phyloP scores from a whole-genome alignment of 2,113 vertebrate genomes.

The Mionectes macconnelli region DNA sequence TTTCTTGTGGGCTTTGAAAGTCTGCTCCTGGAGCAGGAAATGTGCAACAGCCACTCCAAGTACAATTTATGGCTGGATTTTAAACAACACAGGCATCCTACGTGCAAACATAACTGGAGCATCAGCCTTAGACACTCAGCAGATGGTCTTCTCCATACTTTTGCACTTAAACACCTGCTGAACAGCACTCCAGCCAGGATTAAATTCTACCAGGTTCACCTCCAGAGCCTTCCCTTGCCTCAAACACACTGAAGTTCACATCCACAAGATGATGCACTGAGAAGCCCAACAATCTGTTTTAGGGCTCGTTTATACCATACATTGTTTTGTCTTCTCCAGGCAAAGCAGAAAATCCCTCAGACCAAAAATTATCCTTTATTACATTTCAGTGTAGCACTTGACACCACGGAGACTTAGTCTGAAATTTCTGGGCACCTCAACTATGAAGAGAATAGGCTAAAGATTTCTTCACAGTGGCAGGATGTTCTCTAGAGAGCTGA shows the following conservation, averaged over 20 bases:
- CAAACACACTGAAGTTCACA: fast-evolving
- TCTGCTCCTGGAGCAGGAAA: constrained; percentile 17
- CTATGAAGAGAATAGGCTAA: neutral
- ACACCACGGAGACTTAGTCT: neutral
- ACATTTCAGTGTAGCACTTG: neutral
- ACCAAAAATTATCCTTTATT: neutral
- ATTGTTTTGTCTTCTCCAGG: neutral
- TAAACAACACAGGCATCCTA: neutral
- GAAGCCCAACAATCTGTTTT: neutral
- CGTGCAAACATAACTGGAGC: neutral
- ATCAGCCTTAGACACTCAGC: neutral
- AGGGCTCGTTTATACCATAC: neutral
- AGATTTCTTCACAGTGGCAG: neutral
- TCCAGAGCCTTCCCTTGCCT: neutral
- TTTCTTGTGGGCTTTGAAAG: constrained; percentile 39
- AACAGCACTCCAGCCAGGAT: neutral
- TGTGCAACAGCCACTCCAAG: neutral
- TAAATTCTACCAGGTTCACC: neutral
- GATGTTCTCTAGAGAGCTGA: neutral
- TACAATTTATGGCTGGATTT: neutral
- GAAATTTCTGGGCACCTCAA: neutral
- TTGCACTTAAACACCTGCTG: neutral
- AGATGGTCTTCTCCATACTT: neutral
- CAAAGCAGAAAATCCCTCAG: neutral
- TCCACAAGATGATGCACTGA: neutral